Evolutionary conservation across 2,888 invertebrate species (phyloP), one percentile per base, ranked within the genome.

Genomic region (Paralinhomoeus sp.): DNA sequence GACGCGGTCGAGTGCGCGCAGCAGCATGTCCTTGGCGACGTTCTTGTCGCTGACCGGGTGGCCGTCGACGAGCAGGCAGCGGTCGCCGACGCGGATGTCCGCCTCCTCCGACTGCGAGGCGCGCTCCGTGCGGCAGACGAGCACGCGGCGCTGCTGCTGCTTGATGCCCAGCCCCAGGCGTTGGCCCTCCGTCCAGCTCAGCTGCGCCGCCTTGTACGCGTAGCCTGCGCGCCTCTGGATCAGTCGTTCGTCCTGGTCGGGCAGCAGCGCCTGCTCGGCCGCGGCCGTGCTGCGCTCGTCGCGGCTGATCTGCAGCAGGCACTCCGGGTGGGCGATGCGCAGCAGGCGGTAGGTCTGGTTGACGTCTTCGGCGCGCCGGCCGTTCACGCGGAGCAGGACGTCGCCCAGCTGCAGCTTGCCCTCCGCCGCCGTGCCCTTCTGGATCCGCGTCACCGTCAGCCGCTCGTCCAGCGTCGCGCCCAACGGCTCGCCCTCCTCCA

Each of bases 331-430:
- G n/a, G n/a, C n/a, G n/a, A n/a, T n/a, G n/a, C n/a, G n/a, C n/a
- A 43, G 22, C 7, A 27, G 37, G 27, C 36, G 23, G 38, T 23
- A 43, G 38, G 37, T 31, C 18, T 37, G 31, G 21, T 43, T 37
- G 24, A 36, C 37, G 38, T 38, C 31, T 13, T 43, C 18, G 20
- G 31, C 23, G 37, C 13, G 21, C 9, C 21, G n/a, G 24, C 43
- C 43, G 37, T 38, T 31, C 9, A 43, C 43, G 23, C 22, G 24
- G 17, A 37, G 17, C 31, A 43, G 37, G n/a, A 23, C 23, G 31
- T 43, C 43, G 13, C 43, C 43, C 1, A 43, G 27, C 2, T 24
- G 36, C 17, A 43, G 24, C 22, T 38, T 37, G 24, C 43, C 43
- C 17, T 43, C 38, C 24, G 27, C 43, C 9, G 35, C 22, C 18